These are phyloP conservation scores for Alloplasta piceator DNA, from an alignment of 2,888 invertebrate genomes.

Conservation along the genomic window DNA sequence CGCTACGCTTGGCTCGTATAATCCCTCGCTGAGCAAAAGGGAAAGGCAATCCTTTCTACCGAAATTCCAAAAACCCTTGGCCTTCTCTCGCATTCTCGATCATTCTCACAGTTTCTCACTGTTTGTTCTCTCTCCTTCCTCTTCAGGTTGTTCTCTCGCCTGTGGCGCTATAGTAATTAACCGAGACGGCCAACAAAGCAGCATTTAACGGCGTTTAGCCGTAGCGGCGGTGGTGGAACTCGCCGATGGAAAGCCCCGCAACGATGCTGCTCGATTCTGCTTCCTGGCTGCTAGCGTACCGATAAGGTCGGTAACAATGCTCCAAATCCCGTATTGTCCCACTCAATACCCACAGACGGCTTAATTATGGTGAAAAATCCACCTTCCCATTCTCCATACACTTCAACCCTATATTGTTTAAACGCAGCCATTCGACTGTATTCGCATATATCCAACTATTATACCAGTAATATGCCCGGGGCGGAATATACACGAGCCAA, in stretches of 20 bases:
- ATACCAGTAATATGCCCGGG: slow-evolving; percentile 22
- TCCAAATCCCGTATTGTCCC: slow-evolving; percentile 79
- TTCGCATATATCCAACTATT: slow-evolving; percentile 38
- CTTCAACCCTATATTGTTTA: slow-evolving; percentile 71
- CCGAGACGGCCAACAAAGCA: slow-evolving; percentile 79
- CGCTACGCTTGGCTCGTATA: slow-evolving; percentile 3
- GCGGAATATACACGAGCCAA: slow-evolving; percentile 26
- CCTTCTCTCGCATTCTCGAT: slow-evolving; percentile 37
- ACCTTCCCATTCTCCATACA: slow-evolving; percentile 23
- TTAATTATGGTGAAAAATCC: slow-evolving; percentile 79
- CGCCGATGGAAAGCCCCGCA: slow-evolving; percentile 65
- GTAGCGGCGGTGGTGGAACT: slow-evolving; percentile 53
- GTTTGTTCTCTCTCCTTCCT: slow-evolving; percentile 40
- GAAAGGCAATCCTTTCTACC: slow-evolving; percentile 58
- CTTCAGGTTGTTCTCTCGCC: slow-evolving; percentile 49
- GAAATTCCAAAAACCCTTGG: slow-evolving; percentile 42
- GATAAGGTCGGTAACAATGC: slow-evolving; percentile 79
- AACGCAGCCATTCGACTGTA: slow-evolving; percentile 72
- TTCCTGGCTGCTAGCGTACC: slow-evolving; percentile 71
- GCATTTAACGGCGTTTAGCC: slow-evolving; percentile 78
- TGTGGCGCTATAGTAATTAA: slow-evolving; percentile 75
- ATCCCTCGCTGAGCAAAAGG: slow-evolving; percentile 33
- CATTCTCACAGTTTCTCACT: slow-evolving; percentile 26
- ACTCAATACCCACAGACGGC: slow-evolving; percentile 75
- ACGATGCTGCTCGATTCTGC: slow-evolving; percentile 56